Evolutionary conservation across 2,888 invertebrate species (phyloP).

Genomic region (Phytoseiulus persimilis): DNA sequence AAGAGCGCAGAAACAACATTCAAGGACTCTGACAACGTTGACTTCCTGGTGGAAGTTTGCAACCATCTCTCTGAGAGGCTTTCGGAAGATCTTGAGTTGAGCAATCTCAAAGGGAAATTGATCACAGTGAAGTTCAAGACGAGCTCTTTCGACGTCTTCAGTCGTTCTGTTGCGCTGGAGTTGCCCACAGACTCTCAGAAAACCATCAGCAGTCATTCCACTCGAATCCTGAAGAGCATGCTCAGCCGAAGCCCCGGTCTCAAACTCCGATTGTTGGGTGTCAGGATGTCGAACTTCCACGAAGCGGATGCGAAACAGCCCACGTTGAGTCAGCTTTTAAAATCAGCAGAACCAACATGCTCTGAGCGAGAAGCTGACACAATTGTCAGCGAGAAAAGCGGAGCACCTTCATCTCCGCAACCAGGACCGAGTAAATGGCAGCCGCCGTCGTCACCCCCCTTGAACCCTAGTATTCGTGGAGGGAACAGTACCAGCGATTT

Average conservation of each 20-base stretch:
- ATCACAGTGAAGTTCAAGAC: conserved; percentile 20
- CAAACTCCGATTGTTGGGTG: conserved; percentile 16
- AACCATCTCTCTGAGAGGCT: neutral
- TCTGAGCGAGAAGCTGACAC: too few species aligned
- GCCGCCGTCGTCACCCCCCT: neutral
- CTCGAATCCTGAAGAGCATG: neutral
- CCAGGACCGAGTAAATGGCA: neutral
- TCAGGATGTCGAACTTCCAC: conserved; percentile 1
- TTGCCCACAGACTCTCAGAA: neutral
- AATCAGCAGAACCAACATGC: neutral
- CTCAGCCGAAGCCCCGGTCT: neutral
- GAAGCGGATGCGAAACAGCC: neutral
- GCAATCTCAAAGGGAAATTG: neutral
- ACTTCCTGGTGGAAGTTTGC: neutral
- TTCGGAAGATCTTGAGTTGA: neutral
- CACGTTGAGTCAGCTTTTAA: neutral
- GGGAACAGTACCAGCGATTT: neutral
- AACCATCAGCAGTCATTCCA: neutral
- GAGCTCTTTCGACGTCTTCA: conserved; percentile 14
- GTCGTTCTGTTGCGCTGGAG: conserved; percentile 25
- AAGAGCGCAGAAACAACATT: conserved; percentile 26
- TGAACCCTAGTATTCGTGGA: neutral
- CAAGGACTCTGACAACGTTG: neutral
- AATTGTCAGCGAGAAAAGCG: neutral
- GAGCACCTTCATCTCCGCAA: neutral